Conservation (phyloP, 2,888 invertebrate species). For the Platycheirus albimanus region DNA sequence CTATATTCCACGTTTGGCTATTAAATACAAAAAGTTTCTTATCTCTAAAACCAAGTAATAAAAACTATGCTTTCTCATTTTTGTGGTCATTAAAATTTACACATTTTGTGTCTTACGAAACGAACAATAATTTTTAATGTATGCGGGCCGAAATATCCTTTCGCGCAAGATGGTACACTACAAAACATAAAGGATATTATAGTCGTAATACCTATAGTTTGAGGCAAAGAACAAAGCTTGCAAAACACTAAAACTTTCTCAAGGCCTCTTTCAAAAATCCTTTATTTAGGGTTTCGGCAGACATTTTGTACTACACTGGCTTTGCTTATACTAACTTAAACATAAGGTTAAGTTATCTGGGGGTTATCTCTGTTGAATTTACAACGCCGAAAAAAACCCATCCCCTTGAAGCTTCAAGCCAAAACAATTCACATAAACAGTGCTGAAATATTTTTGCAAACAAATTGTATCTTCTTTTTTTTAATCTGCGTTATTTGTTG, state of each 20-base stretch:
- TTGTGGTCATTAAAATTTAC: not conserved
- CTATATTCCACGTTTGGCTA: slow-evolving; percentile 8
- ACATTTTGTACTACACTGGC: not conserved
- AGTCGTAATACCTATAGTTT: no score
- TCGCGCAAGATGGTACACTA: not conserved
- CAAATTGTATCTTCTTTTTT: not conserved
- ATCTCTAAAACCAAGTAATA: slow-evolving; percentile 1
- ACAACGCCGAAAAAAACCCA: not conserved
- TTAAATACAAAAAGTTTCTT: slow-evolving; percentile 22
- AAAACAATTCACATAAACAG: no score
- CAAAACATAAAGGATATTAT: no score
- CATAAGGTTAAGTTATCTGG: not conserved
- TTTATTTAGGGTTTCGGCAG: not conserved
- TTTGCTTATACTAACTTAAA: no score
- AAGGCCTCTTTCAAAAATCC: not conserved
- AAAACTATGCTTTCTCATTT: slow-evolving; percentile 2
- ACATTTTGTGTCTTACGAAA: not conserved
- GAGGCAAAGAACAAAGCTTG: not conserved
- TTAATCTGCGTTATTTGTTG: not conserved
- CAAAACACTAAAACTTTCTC: slow-evolving; percentile 5
- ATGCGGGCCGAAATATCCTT: not conserved
- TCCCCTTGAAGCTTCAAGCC: no score
- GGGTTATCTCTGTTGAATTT: not conserved
- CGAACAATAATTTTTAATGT: slow-evolving; percentile 16
- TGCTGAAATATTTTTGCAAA: not conserved